A percentile compares a stretch with the other conserved stretches of the same genome.
These are phyloP conservation scores for Poecilia picta DNA, from an alignment of 2,797 vertebrate genomes.

Conservation along the genomic window DNA sequence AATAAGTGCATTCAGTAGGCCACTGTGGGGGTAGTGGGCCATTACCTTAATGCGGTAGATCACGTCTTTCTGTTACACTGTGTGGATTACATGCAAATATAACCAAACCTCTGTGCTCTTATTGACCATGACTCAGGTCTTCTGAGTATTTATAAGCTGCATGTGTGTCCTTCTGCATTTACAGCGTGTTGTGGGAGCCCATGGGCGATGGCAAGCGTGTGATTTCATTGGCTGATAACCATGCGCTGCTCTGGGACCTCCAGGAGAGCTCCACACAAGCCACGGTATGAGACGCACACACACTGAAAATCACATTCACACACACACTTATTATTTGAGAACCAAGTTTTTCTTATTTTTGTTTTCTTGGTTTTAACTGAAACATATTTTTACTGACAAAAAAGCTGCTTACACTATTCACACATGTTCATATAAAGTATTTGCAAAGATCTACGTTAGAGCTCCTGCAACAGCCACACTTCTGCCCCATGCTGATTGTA, in stretches of 20 bases:
- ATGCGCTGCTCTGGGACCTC: constrained; percentile 93
- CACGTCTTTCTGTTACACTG: not conserved
- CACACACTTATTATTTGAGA: constrained; percentile 76
- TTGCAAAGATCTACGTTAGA: constrained; percentile 10
- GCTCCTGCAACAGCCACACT: constrained; percentile 42
- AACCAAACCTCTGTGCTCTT: constrained; percentile 12
- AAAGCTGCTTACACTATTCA: constrained; percentile 32
- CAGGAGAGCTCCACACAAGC: constrained; percentile 91
- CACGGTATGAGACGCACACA: constrained; percentile 80
- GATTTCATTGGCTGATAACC: constrained; percentile 94
- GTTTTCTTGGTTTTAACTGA: constrained; percentile 66
- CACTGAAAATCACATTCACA: constrained; percentile 26
- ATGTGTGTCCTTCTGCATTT: constrained; percentile 50
- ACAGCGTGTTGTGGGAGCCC: constrained; percentile 94
- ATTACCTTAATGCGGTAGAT: constrained; percentile 1
- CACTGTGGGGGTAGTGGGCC: not conserved
- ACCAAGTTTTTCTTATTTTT: constrained; percentile 52
- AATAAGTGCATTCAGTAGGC: not conserved
- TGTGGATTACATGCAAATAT: constrained; percentile 1
- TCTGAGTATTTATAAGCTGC: constrained; percentile 37
- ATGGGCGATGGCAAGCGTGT: constrained; percentile 93
- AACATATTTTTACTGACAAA: constrained; percentile 54
- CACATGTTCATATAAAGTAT: constrained; percentile 11
- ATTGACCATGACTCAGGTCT: constrained; percentile 35
- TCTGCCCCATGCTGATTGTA: constrained; percentile 30